These are phyloP conservation scores for Candoia aspera DNA, from an alignment of 2,113 vertebrate species.

Conservation along the genomic window DNA sequence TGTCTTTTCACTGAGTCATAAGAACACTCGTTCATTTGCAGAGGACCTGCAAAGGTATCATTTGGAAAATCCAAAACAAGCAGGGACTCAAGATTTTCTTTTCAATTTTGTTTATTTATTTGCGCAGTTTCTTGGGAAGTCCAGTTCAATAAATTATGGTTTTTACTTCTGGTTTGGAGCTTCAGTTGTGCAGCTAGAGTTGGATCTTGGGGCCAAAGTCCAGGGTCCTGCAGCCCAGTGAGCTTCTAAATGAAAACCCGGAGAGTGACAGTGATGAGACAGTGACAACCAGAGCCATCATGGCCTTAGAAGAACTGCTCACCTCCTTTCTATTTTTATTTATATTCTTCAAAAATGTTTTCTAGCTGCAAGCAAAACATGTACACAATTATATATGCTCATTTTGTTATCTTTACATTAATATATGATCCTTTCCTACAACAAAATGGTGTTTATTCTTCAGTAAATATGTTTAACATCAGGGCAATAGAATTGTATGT, in stretches of 20 bases:
- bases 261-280: neutral
- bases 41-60: neutral
- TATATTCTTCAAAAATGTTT: neutral
- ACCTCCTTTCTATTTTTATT: neutral
- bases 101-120: neutral
- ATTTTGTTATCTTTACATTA: neutral
- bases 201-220: neutral
- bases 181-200: neutral
- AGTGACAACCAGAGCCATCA: neutral
- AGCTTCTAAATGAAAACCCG: neutral
- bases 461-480: neutral
- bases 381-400: neutral
- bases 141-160: neutral
- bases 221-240: neutral
- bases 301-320: neutral
- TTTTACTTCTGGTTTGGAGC: neutral
- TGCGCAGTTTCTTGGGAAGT: neutral
- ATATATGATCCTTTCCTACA: neutral
- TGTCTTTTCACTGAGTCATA: rapidly evolving
- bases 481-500: neutral
- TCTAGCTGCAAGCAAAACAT: neutral
- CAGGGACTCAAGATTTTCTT: neutral
- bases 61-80: neutral
- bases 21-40: neutral
- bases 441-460: neutral